Conservation (phyloP, 2,113 vertebrate genomes). For the Melanostigma gelatinosum region DNA sequence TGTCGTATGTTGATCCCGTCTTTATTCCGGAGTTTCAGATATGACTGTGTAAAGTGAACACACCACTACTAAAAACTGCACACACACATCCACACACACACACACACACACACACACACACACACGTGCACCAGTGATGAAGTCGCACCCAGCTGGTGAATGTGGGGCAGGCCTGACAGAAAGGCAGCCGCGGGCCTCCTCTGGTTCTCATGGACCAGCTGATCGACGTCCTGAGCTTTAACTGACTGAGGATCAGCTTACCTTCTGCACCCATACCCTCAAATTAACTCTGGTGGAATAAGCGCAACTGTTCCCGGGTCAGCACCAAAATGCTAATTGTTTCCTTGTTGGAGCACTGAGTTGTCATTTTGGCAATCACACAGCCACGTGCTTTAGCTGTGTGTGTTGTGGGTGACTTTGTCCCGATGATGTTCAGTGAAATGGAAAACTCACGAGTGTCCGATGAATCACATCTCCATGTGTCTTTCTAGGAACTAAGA, state of each 20-base stretch:
- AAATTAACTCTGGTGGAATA: not conserved
- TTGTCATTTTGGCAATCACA: constrained; percentile 32
- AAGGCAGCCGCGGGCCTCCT: constrained; percentile 57
- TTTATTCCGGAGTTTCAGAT: constrained; percentile 61
- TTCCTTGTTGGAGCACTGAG: not conserved
- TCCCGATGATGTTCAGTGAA: not conserved
- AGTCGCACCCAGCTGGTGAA: constrained; percentile 82
- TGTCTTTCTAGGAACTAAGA: constrained; percentile 29
- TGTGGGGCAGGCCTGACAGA: constrained; percentile 78
- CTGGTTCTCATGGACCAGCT: constrained; percentile 56
- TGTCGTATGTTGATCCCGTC: constrained; percentile 39
- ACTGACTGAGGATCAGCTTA: constrained; percentile 41
- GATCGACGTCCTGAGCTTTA: constrained; percentile 8
- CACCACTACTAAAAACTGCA: not conserved
- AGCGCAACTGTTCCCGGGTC: constrained; percentile 11
- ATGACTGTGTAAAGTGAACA: constrained; percentile 34
- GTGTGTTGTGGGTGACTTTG: not conserved
- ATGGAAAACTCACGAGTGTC: not conserved
- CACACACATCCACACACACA: constrained; percentile 10
- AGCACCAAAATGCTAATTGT: not conserved
- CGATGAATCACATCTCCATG: not conserved
- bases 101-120: constrained; percentile 20
- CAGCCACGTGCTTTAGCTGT: not conserved
- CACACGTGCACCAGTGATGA: constrained; percentile 56
- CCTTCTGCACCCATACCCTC: not conserved